Base-by-base conservation (phyloP, 1,140 invertebrate genomes). In the Battus philenor region DNA sequence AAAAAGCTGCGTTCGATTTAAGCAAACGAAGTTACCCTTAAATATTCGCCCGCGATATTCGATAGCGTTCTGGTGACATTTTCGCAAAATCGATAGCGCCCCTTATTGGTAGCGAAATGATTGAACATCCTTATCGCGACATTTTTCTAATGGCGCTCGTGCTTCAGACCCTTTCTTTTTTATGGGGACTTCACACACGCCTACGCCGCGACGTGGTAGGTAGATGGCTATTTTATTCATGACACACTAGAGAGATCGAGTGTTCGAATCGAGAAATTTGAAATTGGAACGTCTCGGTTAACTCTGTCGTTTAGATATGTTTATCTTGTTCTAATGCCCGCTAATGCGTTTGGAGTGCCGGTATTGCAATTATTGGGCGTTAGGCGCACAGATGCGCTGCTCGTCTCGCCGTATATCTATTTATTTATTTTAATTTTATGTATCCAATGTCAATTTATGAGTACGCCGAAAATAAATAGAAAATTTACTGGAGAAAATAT, bases 41-140 rank as follows among this genome's bases (percentile, higher is more conserved):
- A 16, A 46, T 33, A 64, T 69, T 64, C 60, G 55, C 61, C 30
- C 29, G 50, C 59, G 73, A 72, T 68, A 79, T 74, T 72, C 60
- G 69, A 74, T 72, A 70, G 52, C 68, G 56, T 52, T 66, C 52
- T 61, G 50, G 61, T 76, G 73, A 78, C 75, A 77, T 83, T 81
- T 77, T 74, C 62, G 64, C 68, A 74, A 78, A 84, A 84, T 80
- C 76, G 77, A 84, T 84, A 69, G 31, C 80, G 54, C 80, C 76
- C 80, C 77, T 81, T 81, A 84, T 84, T 84, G 80, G 77, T 78
- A 80, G 50, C 72, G 70, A 81, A 80, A 84, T 84, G 77, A 84
- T 84, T 84, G 80, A 84, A 81, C 76, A 84, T 84, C 73, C 77
- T 79, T 81, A 84, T 80, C 77, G 77, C 64, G 77, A 81, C 77